Evolutionary conservation across 2,888 invertebrate species (phyloP), one percentile per base, ranked within the genome.

Genomic region (Plagiodera versicolora): DNA sequence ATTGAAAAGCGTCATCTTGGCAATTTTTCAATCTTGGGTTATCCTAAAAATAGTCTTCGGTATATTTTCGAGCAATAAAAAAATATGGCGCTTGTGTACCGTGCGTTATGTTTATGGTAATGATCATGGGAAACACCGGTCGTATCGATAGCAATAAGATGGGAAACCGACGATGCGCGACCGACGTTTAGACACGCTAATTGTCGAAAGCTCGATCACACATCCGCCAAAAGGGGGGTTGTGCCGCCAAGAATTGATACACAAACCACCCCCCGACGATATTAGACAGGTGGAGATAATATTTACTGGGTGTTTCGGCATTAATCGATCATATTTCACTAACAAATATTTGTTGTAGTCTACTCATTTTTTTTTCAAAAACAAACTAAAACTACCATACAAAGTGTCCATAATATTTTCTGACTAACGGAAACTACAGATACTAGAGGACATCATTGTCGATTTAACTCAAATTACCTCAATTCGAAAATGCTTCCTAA

Each of bases 111-210:
- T 24, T 39, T 44, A 53, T 53, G 28, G 44, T 53, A 35, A 56
- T 61, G 28, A 52, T 52, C 47, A 55, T 61, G 64, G 61, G 56
- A 61, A 53, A 35, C 50, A 50, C 60, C 45, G 54, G 28, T 19
- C 55, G 49, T 58, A 59, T 39, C 56, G 50, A 53, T 56, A 58
- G 50, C 39, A 60, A 17, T 32, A 57, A 59, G 59, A 52, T 45
- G 59, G 55, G 14, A 56, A 63, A 53, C 46, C 64, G 60, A 55
- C 67, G 69, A 67, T 70, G 69, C 73, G 71, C 64, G 70, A 68
- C 73, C 65, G 70, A 66, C 72, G 69, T 74, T 74, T 74, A 73
- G 70, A 69, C 72, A 70, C 66, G 70, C 67, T 74, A 74, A 74
- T 74, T 71, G 74, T 67, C 64, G 60, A 67, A 69, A 69, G 68